phyloP scores from a whole-genome alignment of 2,113 vertebrate species.

The Narcine bancroftii region DNA sequence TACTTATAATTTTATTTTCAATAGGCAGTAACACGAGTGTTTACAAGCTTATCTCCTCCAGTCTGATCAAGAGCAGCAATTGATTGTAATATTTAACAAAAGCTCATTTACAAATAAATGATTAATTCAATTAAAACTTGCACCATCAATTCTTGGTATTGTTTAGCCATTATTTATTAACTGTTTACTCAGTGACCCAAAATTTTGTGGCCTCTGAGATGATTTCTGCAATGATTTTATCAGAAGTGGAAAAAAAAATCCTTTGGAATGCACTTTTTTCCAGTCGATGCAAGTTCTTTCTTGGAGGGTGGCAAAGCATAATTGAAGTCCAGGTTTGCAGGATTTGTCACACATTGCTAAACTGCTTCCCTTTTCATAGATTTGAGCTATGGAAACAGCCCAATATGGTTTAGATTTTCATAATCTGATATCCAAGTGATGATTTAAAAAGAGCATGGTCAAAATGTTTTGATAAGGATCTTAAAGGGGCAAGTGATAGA shows the following conservation, averaged over 20 bases:
- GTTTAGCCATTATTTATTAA: background rate
- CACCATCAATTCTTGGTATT: background rate
- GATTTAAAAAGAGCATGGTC: background rate
- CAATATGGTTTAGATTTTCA: background rate
- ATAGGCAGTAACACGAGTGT: background rate
- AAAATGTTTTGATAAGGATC: background rate
- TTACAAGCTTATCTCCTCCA: background rate
- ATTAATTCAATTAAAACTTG: background rate
- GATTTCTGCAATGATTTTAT: background rate
- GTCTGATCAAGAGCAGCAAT: background rate
- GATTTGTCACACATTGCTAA: background rate
- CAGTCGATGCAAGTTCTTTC: background rate
- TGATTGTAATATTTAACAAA: background rate
- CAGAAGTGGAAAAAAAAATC: background rate
- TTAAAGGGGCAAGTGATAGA: background rate
- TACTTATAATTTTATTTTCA: background rate
- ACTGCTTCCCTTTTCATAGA: background rate
- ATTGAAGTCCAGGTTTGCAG: background rate
- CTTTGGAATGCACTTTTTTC: background rate
- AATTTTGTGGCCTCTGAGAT: background rate
- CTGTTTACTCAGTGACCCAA: background rate
- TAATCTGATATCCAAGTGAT: background rate
- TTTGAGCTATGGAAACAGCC: background rate
- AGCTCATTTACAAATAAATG: background rate
- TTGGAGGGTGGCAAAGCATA: background rate